A percentile compares a stretch with the other conserved stretches of the same genome.
Evolutionary conservation across 2,113 vertebrate species (phyloP).

Genomic region (Saiga tatarica): DNA sequence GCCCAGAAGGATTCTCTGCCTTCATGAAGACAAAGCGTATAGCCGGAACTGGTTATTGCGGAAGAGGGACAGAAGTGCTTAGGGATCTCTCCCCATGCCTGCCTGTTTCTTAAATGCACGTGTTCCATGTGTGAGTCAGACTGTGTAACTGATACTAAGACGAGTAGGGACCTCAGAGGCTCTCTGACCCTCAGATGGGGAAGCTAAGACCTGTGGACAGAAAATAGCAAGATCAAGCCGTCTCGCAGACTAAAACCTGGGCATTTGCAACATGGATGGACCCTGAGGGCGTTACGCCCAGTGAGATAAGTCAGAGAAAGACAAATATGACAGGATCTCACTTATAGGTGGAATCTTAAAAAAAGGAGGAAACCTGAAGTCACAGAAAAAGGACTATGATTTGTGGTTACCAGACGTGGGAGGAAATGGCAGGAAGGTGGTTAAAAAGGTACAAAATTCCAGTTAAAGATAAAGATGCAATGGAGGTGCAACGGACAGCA

Average conservation of each 20-base stretch:
- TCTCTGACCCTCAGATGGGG: not conserved
- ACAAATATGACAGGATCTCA: not conserved
- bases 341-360: not conserved
- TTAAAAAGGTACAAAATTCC: not conserved
- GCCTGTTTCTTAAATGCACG: not conserved
- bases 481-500: accelerated
- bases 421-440: not conserved
- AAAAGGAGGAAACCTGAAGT: not conserved
- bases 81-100: not conserved
- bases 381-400: not conserved
- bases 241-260: not conserved
- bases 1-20: not conserved
- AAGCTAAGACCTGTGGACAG: not conserved
- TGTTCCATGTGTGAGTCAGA: not conserved
- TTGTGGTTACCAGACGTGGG: not conserved
- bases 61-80: not conserved
- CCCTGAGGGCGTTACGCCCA: not conserved
- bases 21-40: not conserved
- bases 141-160: not conserved
- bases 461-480: not conserved
- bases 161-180: accelerated
- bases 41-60: not conserved
- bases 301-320: not conserved
- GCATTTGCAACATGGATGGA: not conserved
- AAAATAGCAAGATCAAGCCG: not conserved